Percentiles rank a stretch among this genome's conserved stretches.
phyloP scores from a whole-genome alignment of 30 jellyfish, hydroid and myxozoan genomes.

The Aurelia coerulea region DNA sequence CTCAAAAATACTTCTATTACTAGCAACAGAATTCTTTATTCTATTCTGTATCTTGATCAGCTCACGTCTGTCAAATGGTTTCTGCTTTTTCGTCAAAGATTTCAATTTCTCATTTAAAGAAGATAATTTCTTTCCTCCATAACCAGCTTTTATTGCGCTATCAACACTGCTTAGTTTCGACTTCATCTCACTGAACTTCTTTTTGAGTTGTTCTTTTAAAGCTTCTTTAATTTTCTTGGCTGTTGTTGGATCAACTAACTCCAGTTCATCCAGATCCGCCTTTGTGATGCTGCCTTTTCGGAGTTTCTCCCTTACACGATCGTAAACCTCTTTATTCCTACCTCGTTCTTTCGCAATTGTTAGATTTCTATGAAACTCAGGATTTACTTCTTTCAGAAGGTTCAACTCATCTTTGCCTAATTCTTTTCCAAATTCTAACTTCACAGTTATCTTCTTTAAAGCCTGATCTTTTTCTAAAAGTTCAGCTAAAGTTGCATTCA shows the following conservation, averaged over 20 bases:
- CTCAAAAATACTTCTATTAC: conserved; percentile 75
- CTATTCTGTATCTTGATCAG: conserved; percentile 68
- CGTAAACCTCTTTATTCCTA: conserved; percentile 15
- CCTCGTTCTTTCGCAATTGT: conserved; percentile 27
- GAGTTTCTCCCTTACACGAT: conserved; percentile 47
- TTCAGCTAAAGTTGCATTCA: conserved; percentile 74
- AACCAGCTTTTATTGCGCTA: conserved; percentile 65
- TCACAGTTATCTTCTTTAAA: conserved; percentile 45
- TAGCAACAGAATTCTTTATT: conserved; percentile 43
- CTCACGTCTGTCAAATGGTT: conserved; percentile 52
- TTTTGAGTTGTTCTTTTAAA: conserved; percentile 79
- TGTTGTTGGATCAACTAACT: conserved; percentile 72
- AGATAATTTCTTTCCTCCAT: conserved; percentile 45
- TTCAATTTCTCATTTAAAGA: conserved; percentile 61
- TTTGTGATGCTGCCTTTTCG: conserved; percentile 62
- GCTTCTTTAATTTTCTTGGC: conserved; percentile 82
- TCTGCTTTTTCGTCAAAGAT: conserved; percentile 41
- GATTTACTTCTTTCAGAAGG: conserved; percentile 52
- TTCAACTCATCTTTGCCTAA: conserved; percentile 68
- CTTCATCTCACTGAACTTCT: conserved; percentile 86
- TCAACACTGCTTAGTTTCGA: conserved; percentile 68
- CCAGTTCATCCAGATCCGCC: conserved; percentile 63
- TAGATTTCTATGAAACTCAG: conserved; percentile 63
- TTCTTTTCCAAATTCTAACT: conserved; percentile 46
- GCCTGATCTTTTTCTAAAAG: conserved; percentile 53